These are phyloP conservation scores for Hanleya hanleyi DNA, from an alignment of 2,888 invertebrate species.

Conservation along the genomic window DNA sequence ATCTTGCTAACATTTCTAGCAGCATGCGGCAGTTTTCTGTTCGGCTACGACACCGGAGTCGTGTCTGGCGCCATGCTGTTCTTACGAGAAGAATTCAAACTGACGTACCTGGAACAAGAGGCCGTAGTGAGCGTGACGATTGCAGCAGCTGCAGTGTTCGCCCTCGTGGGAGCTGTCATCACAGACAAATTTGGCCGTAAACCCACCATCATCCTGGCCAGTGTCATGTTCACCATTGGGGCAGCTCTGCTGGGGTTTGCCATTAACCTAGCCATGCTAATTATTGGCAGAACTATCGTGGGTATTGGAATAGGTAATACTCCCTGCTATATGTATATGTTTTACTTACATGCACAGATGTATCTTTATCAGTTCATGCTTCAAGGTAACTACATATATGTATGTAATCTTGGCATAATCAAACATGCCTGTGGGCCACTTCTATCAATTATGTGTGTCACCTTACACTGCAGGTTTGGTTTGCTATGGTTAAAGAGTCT, in stretches of 20 bases:
- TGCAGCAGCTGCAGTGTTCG: constrained; percentile 73
- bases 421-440: too few species aligned
- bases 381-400: too few species aligned
- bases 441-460: too few species aligned
- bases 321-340: too few species aligned
- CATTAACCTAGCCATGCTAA: constrained; percentile 66
- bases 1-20: constrained; percentile 60
- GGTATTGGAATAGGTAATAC: constrained; percentile 76
- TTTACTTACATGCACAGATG: too few species aligned
- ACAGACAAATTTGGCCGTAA: constrained; percentile 76
- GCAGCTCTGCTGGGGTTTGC: constrained; percentile 74
- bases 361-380: too few species aligned
- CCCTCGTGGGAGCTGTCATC: constrained; percentile 74
- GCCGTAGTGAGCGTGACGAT: constrained; percentile 75
- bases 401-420: too few species aligned
- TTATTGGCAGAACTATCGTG: constrained; percentile 74
- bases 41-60: constrained; percentile 79
- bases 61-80: constrained; percentile 76
- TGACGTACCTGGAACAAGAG: constrained; percentile 75
- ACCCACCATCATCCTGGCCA: constrained; percentile 75
- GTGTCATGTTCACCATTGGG: constrained; percentile 75
- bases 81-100: constrained; percentile 70
- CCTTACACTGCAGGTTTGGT: too few species aligned
- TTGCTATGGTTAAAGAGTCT: too few species aligned
- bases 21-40: constrained; percentile 75